phyloP scores from a whole-genome alignment of 2,888 invertebrate genomes.

The Miltochrista miniata region DNA sequence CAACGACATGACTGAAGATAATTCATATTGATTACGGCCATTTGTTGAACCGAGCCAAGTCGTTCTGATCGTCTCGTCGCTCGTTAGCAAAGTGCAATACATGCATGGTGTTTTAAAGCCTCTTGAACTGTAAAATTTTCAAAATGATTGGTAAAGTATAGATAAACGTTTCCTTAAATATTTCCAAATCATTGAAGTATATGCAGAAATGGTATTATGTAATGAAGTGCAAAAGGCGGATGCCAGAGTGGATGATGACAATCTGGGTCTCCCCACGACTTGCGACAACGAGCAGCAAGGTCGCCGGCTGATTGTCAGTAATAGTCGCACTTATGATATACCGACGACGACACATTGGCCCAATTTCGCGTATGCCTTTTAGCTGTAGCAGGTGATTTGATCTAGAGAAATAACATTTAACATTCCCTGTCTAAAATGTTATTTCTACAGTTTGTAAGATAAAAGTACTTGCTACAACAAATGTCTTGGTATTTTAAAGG shows the following conservation, averaged over 20 bases:
- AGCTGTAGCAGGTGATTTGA: conserved; percentile 20
- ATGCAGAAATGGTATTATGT: conserved; percentile 53
- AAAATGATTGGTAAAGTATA: too few relatives aligned
- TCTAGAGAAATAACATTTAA: too few relatives aligned
- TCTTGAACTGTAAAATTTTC: neutral
- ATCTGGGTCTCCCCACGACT: conserved; percentile 79
- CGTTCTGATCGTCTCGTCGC: conserved; percentile 26
- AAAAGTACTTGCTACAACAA: too few relatives aligned
- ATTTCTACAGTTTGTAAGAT: too few relatives aligned
- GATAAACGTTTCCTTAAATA: too few relatives aligned
- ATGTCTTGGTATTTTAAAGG: neutral
- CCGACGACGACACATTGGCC: conserved; percentile 64
- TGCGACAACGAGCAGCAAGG: conserved; percentile 80
- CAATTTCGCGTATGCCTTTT: conserved; percentile 55
- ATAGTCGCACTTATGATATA: conserved; percentile 70
- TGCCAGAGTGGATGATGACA: conserved; percentile 76
- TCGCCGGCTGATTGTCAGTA: conserved; percentile 78
- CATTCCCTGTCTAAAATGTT: too few relatives aligned
- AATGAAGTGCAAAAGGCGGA: conserved; percentile 78
- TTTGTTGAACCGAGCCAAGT: conserved; percentile 36
- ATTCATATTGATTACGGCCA: conserved; percentile 43
- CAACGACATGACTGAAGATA: conserved; percentile 36
- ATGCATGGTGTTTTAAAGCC: conserved; percentile 7
- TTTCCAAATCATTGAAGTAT: conserved; percentile 1
- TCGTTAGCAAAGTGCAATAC: conserved; percentile 12